Evolutionary conservation across 2,113 vertebrate genomes (phyloP).

Genomic region (Myotis brandtii): DNA sequence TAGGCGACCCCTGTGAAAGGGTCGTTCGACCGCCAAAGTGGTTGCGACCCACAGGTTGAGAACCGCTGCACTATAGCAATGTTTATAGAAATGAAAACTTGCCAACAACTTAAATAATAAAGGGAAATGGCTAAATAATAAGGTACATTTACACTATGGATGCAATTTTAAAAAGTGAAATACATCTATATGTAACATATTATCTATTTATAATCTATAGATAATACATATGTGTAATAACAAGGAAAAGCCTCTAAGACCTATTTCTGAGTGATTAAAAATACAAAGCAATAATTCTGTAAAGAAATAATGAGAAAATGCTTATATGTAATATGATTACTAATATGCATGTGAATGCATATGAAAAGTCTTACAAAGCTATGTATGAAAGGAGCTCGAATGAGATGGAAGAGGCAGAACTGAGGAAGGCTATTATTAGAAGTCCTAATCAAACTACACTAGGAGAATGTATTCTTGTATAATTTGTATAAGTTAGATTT

Average conservation of each 20-base stretch:
- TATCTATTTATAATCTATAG: not conserved
- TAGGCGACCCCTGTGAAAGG: too few species aligned
- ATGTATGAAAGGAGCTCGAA: not conserved
- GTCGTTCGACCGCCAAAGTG: too few species aligned
- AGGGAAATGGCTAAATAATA: conserved; percentile 41
- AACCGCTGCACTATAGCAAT: not conserved
- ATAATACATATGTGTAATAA: not conserved
- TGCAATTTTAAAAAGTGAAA: conserved; percentile 39
- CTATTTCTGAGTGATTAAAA: conserved; percentile 9
- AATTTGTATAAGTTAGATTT: conserved; percentile 44
- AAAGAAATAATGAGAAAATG: conserved; percentile 32
- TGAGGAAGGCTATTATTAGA: conserved; percentile 24
- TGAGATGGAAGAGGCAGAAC: not conserved
- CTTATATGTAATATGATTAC: not conserved
- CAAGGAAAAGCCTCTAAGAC: conserved; percentile 24
- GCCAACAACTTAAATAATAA: conserved; percentile 49
- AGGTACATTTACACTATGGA: conserved; percentile 1
- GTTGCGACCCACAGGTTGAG: too few species aligned
- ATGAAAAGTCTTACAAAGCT: conserved; percentile 51
- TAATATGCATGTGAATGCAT: not conserved
- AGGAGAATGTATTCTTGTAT: conserved; percentile 30
- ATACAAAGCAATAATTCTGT: conserved; percentile 15
- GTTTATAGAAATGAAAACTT: conserved; percentile 47
- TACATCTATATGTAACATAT: not conserved
- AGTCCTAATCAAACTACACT: conserved; percentile 17